Evolutionary conservation across 2,797 vertebrate species (phyloP), one percentile per base, ranked within the genome.

Genomic region (Amblyopsis hoosieri): DNA sequence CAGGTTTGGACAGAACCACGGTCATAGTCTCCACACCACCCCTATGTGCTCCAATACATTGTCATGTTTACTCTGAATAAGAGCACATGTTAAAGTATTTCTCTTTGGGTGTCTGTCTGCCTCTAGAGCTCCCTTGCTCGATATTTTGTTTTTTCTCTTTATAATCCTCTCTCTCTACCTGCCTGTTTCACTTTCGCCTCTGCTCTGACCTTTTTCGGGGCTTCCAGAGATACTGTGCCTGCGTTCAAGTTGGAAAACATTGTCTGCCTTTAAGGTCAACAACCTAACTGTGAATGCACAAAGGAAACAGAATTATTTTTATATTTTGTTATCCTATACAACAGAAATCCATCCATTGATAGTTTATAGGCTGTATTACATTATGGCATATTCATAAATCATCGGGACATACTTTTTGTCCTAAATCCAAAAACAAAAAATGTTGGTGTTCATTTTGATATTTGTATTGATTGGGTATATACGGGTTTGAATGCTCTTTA

Each of bases 51-150:
- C 49, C 49, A 66, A 68, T 77, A 79, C 60, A 67, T 1, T 72
- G 73, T 61, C 48, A 52, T 61, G 23, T 29, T 29, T 29, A 70
- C 62, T 80, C 71, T 57, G 72, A 71, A 70, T 29, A 29, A 78
- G 76, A 81, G 71, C 79, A 78, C 52, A 78, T 79, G 69, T 70
- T 78, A 77, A 82, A 73, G 63, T 67, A 37, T 69, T 67, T 70
- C 45, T 23, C 17, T 60, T 47, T 48, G 1, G 13, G 14, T 53
- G 19, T 49, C 45, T 6, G 7, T 68, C 69, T 74, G 17, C 53
- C 5, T 48, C 7, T 60, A 15, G 50, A 31, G 23, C 19, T 33
- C 47, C 55, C 17, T 0, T 3, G 3, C 13, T 60, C 58, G 31
- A 23, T 54, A 14, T 13, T 0, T 0, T 1, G 14, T 5, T n/a